Evolutionary conservation across 2,888 invertebrate species (phyloP), one percentile per base, ranked within the genome.

Genomic region (Diloba caeruleocephala): DNA sequence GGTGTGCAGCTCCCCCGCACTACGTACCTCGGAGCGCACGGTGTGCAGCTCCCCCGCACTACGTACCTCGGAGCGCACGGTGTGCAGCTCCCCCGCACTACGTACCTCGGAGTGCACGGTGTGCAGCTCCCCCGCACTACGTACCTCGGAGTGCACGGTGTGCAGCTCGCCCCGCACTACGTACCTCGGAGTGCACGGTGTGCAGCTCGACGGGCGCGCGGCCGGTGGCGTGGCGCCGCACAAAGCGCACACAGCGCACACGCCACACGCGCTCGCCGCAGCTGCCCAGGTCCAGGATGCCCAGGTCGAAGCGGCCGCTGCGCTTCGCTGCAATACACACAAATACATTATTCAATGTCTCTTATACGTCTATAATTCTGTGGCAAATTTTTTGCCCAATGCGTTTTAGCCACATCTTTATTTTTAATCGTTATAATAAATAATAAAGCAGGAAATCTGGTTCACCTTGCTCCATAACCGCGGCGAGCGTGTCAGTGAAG

Each of bases 401-500:
- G n/a, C n/a, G n/a, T n/a, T n/a, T n/a, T n/a, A n/a, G n/a, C n/a
- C n/a, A n/a, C n/a, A n/a, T n/a, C n/a, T n/a, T n/a, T n/a, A n/a
- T n/a, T n/a, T n/a, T n/a, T n/a, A n/a, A n/a, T n/a, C n/a, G n/a
- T n/a, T n/a, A n/a, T n/a, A n/a, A n/a, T n/a, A n/a, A n/a, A n/a
- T n/a, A n/a, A n/a, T n/a, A n/a, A n/a, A n/a, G n/a, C n/a, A n/a
- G n/a, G n/a, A n/a, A n/a, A n/a, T n/a, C n/a, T n/a, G n/a, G n/a
- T n/a, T 97, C 97, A 58, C 99, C 99, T 87, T 98, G 97, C 50
- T 96, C 95, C 67, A 99, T 96, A 49, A 99, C 97, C 0, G 98
- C 98, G 14, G 96, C 95, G 59, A 99, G 94, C 0, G 99, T 99
- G 81, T 99, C 98, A 0, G 98, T 98, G 90, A 99, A 99, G 90